Conservation (phyloP, 2,113 vertebrate genomes). For the Aegithalos caudatus region DNA sequence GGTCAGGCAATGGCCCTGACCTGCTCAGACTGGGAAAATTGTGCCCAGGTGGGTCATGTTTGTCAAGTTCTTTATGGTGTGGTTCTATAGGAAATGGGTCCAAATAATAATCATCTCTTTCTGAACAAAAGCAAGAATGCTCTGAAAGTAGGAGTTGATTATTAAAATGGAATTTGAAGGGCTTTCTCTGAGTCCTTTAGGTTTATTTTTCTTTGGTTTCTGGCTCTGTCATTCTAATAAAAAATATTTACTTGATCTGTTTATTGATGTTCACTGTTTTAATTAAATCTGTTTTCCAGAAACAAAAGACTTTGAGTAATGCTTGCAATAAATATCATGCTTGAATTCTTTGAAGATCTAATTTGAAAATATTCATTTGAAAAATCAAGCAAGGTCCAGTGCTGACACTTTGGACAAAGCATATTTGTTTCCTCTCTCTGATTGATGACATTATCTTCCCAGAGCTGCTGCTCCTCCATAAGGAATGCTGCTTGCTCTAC, state of each 20-base stretch:
- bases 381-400: not conserved
- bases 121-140: not conserved
- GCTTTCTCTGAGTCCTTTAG: not conserved
- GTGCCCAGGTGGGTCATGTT: not conserved
- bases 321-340: not conserved
- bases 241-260: not conserved
- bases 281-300: not conserved
- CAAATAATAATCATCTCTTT: not conserved
- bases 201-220: not conserved
- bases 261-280: not conserved
- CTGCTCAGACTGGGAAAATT: not conserved
- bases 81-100: not conserved
- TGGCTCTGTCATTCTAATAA: not conserved
- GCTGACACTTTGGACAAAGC: not conserved
- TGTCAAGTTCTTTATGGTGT: not conserved
- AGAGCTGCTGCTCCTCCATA: not conserved
- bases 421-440: not conserved
- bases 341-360: not conserved
- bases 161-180: not conserved
- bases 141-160: not conserved
- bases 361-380: constrained; percentile 12
- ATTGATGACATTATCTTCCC: not conserved
- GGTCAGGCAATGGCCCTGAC: not conserved
- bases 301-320: not conserved
- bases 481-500: not conserved